Conservation (phyloP, 2,113 vertebrate genomes). For the Corythornis madagascariensis region DNA sequence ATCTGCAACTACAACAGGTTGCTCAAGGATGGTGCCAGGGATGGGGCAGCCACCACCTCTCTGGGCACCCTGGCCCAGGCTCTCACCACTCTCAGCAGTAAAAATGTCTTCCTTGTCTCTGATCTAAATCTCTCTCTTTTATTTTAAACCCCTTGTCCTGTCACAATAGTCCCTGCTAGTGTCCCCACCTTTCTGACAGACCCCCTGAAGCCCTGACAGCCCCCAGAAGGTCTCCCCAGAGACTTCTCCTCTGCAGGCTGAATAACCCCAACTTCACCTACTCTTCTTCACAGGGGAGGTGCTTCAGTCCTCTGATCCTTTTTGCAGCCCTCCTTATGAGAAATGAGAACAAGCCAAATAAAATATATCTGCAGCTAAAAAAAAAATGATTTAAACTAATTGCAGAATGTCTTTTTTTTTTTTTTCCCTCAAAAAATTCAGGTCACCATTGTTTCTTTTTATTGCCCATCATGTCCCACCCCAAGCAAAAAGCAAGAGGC, state of each 20-base stretch:
- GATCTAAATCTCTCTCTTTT: not conserved
- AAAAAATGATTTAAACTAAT: not conserved
- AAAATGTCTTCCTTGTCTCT: not conserved
- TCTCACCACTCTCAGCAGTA: not conserved
- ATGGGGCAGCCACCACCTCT: not conserved
- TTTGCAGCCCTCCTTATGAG: not conserved
- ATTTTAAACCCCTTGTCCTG: not conserved
- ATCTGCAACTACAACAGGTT: not conserved
- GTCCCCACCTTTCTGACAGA: not conserved
- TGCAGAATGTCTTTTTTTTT: not conserved
- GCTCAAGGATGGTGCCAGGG: not conserved
- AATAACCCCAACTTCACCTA: not conserved
- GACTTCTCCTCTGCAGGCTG: not conserved
- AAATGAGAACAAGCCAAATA: not conserved
- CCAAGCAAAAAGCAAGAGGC: accelerated
- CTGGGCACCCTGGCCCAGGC: not conserved
- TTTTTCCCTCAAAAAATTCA: not conserved
- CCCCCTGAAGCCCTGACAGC: not conserved
- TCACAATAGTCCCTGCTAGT: not conserved
- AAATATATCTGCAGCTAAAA: not conserved
- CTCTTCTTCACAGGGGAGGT: not conserved
- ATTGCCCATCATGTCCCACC: not conserved
- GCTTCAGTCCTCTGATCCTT: not conserved
- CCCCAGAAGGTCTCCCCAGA: not conserved
- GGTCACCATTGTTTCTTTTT: not conserved